Evolutionary conservation across 2,888 invertebrate species (phyloP).

Genomic region (Drosophila kuntzei): DNA sequence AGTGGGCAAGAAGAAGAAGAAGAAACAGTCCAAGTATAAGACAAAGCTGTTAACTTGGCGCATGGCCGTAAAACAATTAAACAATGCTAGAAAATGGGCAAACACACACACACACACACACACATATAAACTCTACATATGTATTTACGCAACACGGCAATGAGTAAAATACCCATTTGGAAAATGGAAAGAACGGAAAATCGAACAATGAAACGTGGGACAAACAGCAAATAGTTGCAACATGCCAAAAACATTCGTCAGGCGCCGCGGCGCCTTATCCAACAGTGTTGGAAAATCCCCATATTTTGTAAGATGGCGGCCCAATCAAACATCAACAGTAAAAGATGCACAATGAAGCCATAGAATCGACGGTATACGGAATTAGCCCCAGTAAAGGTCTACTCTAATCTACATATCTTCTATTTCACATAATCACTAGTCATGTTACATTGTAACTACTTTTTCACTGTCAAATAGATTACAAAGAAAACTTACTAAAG

Average conservation of each 20-base stretch:
- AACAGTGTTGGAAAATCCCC: slow-evolving; percentile 22
- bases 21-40: slow-evolving; percentile 14
- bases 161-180: slow-evolving; percentile 31
- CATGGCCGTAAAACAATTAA: slow-evolving; percentile 75
- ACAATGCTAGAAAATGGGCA: slow-evolving; percentile 39
- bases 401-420: not conserved
- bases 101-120: slow-evolving; percentile 27
- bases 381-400: not conserved
- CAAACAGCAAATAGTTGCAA: slow-evolving; percentile 21
- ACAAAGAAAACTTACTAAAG: not conserved
- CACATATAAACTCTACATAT: slow-evolving; percentile 8
- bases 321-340: not conserved
- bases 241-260: slow-evolving; percentile 20
- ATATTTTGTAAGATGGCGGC: not conserved
- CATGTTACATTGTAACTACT: slow-evolving; percentile 1
- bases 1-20: slow-evolving; percentile 36
- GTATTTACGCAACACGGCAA: slow-evolving; percentile 3
- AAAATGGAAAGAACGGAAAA: slow-evolving; percentile 25
- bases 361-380: not conserved
- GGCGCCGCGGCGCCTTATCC: slow-evolving; percentile 55
- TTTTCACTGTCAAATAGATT: not conserved
- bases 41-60: slow-evolving; percentile 72
- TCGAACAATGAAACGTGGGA: slow-evolving; percentile 7
- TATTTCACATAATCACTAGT: not conserved
- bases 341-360: slow-evolving; percentile 7